A percentile compares a stretch with the other conserved stretches of the same genome.
These are phyloP conservation scores for Chlorops oryzae DNA, from an alignment of 1,140 invertebrate genomes.

Conservation along the genomic window DNA sequence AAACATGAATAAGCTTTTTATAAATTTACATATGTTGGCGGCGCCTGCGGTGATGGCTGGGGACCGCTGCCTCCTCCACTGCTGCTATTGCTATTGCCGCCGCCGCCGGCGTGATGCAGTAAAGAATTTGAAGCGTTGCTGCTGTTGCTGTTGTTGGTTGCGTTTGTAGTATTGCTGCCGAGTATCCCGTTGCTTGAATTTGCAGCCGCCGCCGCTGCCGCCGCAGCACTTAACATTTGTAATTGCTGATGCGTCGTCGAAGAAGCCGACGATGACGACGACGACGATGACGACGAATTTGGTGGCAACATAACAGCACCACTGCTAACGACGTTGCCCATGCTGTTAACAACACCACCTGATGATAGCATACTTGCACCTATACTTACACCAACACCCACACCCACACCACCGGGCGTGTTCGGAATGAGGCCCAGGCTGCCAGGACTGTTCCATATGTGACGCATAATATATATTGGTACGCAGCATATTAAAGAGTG, in stretches of 20 bases:
- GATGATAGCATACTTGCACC: constrained; percentile 8
- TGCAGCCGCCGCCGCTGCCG: constrained; percentile 55
- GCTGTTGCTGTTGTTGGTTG: constrained; percentile 15
- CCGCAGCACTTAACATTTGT: constrained; percentile 54
- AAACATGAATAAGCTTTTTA: too few species aligned
- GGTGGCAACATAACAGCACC: constrained; percentile 37
- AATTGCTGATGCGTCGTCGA: constrained; percentile 41
- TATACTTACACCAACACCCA: constrained; percentile 17
- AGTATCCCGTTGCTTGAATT: too few species aligned
- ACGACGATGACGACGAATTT: constrained; percentile 42
- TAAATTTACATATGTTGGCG: constrained; percentile 83
- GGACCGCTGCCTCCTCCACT: constrained; percentile 49
- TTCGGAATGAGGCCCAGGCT: neutral
- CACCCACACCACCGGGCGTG: constrained; percentile 12
- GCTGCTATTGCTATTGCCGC: constrained; percentile 34
- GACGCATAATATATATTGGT: too few species aligned
- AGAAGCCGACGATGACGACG: constrained; percentile 45
- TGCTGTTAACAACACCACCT: constrained; percentile 17
- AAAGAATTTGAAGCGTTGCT: constrained; percentile 20
- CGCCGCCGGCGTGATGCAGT: constrained; percentile 51
- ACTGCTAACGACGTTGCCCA: constrained; percentile 28
- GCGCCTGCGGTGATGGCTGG: constrained; percentile 77
- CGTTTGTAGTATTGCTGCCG: neutral
- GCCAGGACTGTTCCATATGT: too few species aligned
- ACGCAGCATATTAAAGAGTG: too few species aligned